Evolutionary conservation across 2,113 vertebrate species (phyloP), one percentile per base, ranked within the genome.

Genomic region (Poecile atricapillus): DNA sequence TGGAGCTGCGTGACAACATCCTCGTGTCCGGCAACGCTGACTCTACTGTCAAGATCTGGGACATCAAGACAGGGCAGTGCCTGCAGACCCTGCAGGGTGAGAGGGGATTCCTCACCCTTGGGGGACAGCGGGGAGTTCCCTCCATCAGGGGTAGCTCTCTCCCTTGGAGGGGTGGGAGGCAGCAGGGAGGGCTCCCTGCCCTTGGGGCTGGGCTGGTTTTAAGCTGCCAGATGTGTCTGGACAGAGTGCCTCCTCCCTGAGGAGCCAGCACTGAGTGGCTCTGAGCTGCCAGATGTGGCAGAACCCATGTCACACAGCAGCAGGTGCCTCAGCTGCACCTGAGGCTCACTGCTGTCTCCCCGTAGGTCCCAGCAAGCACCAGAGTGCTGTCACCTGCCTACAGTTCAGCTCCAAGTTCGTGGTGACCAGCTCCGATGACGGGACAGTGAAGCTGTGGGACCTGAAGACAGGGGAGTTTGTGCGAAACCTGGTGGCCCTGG

Each of bases 371-470:
- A 97, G 97, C 83, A 97, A 97, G 87, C 97, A 97, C 83, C 97
- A 97, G 95, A 97, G 97, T 1, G 97, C 97, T 0, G 97, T 97
- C 39, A 97, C 97, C 23, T 98, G 97, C 94, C 96, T 98, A 7
- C 97, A 98, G 97, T 98, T 98, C 94, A 97, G 97, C 81, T 97
- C 97, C 83, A 98, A 98, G 84, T 97, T 98, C 1, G 97, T 98
- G 64, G 97, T 98, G 65, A 98, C 97, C 49, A 97, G 97, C 77
- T 97, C 97, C 0, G 97, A 98, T 0, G 97, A 98, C 0, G 97
- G 97, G 2, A 98, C 97, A 0, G 97, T 98, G 43, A 98, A 98
- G 83, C 13, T 98, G 14, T 98, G 97, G 97, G 97, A 98, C 84
- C 95, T 98, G 15, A 95, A 94, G 85, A 97, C 96, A 0, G 97